Conservation (phyloP, 2,888 invertebrate genomes). For the Chironomus riparius region DNA sequence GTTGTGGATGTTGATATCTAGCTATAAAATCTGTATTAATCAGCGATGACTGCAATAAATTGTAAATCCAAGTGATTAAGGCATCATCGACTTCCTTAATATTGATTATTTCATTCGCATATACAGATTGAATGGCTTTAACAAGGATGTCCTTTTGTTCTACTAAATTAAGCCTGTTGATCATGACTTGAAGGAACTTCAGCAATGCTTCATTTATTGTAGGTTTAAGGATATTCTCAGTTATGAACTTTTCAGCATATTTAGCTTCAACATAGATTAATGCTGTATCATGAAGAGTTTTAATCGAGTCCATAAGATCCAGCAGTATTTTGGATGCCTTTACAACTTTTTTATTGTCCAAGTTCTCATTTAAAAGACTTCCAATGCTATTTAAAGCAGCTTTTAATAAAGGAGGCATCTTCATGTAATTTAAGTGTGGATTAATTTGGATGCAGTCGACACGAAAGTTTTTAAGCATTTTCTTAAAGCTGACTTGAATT, state of each 20-base stretch:
- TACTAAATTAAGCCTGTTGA: not conserved
- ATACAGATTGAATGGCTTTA: not conserved
- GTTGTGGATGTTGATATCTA: slow-evolving; percentile 5
- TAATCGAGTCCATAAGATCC: too few relatives aligned
- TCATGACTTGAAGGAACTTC: not conserved
- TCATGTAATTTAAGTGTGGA: slow-evolving; percentile 42
- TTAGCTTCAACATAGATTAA: slow-evolving; percentile 40
- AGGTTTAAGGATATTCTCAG: slow-evolving; percentile 38
- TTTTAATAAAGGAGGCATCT: slow-evolving; percentile 39
- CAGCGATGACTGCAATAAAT: not conserved
- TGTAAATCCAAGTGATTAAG: not conserved
- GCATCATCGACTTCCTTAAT: not conserved
- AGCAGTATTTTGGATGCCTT: not conserved
- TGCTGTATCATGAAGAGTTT: slow-evolving; percentile 34
- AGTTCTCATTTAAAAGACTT: not conserved
- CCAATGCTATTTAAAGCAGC: slow-evolving; percentile 32
- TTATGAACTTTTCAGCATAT: slow-evolving; percentile 40
- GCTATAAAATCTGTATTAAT: not conserved
- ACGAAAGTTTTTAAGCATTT: slow-evolving; percentile 43
- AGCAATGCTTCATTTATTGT: slow-evolving; percentile 29
- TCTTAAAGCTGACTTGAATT: slow-evolving; percentile 46
- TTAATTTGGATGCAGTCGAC: slow-evolving; percentile 41
- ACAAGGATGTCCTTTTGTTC: not conserved
- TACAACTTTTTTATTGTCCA: not conserved
- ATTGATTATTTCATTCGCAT: not conserved